phyloP scores from a whole-genome alignment of 1,140 invertebrate genomes.

The Cyclargus thomasi region DNA sequence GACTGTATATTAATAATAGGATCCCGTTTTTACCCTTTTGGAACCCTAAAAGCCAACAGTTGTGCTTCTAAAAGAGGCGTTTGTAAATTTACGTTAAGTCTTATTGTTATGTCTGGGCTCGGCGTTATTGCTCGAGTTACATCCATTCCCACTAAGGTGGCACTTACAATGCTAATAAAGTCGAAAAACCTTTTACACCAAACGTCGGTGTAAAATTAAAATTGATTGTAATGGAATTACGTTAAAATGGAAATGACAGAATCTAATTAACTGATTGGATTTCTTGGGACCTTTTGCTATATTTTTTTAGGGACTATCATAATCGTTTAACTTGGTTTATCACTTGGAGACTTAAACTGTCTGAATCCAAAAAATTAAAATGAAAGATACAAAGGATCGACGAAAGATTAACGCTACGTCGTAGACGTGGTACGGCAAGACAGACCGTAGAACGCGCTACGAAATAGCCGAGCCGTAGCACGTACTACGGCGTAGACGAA shows the following conservation, averaged over 20 bases:
- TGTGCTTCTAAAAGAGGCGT: not conserved
- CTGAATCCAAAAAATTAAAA: too few species aligned
- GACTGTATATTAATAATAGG: too few species aligned
- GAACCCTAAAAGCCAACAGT: not conserved
- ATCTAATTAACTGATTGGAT: not conserved
- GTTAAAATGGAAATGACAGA: not conserved
- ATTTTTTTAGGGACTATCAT: too few species aligned
- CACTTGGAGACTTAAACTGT: too few species aligned
- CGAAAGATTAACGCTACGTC: too few species aligned
- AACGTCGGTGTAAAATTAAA: slow-evolving; percentile 1
- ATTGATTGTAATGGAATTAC: not conserved
- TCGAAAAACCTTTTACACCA: not conserved
- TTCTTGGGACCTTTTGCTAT: not conserved
- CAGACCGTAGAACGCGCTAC: too few species aligned
- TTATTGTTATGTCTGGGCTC: slow-evolving; percentile 1
- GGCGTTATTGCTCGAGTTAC: not conserved
- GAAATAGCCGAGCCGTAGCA: too few species aligned
- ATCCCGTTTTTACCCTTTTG: too few species aligned
- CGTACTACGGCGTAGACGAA: too few species aligned
- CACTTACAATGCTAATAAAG: slow-evolving; percentile 3
- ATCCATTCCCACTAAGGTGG: not conserved
- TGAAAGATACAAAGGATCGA: too few species aligned
- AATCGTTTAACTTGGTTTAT: too few species aligned
- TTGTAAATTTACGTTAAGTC: not conserved
- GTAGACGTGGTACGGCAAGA: too few species aligned